These are phyloP conservation scores for Ferrisia virgata DNA, from an alignment of 2,888 invertebrate species.

Conservation along the genomic window DNA sequence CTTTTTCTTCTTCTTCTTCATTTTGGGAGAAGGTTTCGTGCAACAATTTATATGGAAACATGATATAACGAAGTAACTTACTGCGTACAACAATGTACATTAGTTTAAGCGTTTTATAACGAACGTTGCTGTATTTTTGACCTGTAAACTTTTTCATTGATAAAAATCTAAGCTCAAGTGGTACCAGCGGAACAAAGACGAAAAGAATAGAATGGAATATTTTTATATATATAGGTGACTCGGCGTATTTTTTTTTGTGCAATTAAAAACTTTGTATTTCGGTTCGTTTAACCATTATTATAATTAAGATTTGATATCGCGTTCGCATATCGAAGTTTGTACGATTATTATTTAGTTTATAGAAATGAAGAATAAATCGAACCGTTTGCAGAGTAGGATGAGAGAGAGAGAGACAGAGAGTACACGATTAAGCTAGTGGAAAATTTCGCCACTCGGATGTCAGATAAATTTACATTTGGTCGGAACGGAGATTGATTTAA, in stretches of 20 bases:
- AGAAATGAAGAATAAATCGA: not conserved
- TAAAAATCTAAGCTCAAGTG: not conserved
- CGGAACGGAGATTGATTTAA: conserved; percentile 1
- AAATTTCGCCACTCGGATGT: not conserved
- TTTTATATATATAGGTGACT: not conserved
- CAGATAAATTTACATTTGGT: conserved; percentile 1
- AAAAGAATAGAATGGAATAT: not conserved
- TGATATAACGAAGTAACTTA: not conserved
- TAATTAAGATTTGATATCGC: not conserved
- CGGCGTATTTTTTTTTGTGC: not conserved
- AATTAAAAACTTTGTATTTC: not conserved
- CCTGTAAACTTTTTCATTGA: not conserved
- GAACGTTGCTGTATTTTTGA: not conserved
- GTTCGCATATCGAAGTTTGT: not conserved
- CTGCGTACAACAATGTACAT: no score
- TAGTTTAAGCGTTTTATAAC: not conserved
- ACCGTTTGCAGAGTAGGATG: not conserved
- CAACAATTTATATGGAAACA: not conserved
- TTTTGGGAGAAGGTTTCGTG: not conserved
- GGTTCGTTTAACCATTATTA: not conserved
- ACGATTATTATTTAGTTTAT: not conserved
- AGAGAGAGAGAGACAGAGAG: no score
- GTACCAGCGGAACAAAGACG: not conserved
- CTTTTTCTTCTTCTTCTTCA: not conserved
- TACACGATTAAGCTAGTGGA: not conserved